phyloP scores from a whole-genome alignment of 2,888 invertebrate genomes.

The Branchinecta sandiegonensis region DNA sequence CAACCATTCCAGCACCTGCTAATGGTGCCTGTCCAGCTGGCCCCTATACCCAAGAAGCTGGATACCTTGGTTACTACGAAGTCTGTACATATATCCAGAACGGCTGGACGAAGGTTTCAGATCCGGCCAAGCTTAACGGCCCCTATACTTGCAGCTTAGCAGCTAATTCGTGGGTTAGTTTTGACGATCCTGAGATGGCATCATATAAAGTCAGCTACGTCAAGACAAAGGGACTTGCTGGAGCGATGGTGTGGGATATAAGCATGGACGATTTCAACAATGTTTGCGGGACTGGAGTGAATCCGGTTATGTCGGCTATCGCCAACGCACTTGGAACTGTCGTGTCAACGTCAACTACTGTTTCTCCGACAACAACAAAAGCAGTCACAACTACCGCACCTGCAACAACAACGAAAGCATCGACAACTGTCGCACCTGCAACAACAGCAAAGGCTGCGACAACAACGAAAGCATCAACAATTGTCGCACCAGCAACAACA shows the following conservation, averaged over 20 bases:
- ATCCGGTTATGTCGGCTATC: slow-evolving; percentile 20
- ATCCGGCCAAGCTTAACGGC: slow-evolving; percentile 17
- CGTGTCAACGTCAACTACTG: neutral
- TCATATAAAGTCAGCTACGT: slow-evolving; percentile 21
- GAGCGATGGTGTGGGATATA: slow-evolving; percentile 24
- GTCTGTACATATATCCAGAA: slow-evolving; percentile 19
- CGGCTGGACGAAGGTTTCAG: slow-evolving; percentile 18
- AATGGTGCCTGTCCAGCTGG: slow-evolving; percentile 22
- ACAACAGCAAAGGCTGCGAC: neutral
- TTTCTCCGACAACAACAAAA: slow-evolving; percentile 11
- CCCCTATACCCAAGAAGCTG: slow-evolving; percentile 21
- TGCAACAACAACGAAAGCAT: neutral
- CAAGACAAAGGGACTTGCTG: slow-evolving; percentile 21
- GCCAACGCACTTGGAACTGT: neutral
- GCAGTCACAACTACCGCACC: no score
- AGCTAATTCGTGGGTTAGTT: slow-evolving; percentile 18
- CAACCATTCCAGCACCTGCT: slow-evolving; percentile 20
- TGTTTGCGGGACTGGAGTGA: slow-evolving; percentile 19
- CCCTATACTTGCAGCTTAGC: slow-evolving; percentile 20
- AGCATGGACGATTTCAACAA: slow-evolving; percentile 24
- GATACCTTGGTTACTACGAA: slow-evolving; percentile 23
- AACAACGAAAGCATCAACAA: neutral
- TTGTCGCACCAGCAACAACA: neutral
- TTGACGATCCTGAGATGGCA: slow-evolving; percentile 23
- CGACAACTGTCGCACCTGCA: neutral